phyloP scores from a whole-genome alignment of 1,140 invertebrate genomes.

The Holcopasites calliopsidis region DNA sequence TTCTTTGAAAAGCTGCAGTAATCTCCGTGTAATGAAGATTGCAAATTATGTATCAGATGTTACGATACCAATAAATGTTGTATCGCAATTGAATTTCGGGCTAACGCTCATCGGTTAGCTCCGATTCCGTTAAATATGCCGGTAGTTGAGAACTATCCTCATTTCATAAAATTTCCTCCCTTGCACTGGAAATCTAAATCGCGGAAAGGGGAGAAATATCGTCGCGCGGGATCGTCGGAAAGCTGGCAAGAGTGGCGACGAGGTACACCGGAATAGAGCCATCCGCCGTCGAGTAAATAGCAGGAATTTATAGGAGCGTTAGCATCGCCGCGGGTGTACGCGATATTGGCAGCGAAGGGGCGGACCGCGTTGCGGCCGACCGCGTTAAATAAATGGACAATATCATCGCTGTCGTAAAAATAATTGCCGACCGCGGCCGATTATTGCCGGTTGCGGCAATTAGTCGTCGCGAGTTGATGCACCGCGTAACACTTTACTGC shows the following conservation, averaged over 20 bases:
- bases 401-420: slow-evolving; percentile 64
- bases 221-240: background rate
- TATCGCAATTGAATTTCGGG: no score
- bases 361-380: slow-evolving; percentile 41
- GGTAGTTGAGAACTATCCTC: no score
- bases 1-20: no score
- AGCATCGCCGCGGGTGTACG: slow-evolving; percentile 48
- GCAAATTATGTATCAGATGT: no score
- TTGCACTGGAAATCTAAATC: background rate
- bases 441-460: slow-evolving; percentile 60
- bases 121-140: no score
- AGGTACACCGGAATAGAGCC: slow-evolving; percentile 43
- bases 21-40: no score
- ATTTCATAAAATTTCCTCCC: background rate
- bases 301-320: slow-evolving; percentile 58
- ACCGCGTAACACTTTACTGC: slow-evolving; percentile 55
- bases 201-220: background rate
- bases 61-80: no score
- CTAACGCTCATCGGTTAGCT: no score
- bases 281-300: slow-evolving; percentile 47
- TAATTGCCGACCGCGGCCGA: slow-evolving; percentile 58
- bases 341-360: slow-evolving; percentile 52
- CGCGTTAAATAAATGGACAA: slow-evolving; percentile 63
- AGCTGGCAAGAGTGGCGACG: slow-evolving; percentile 1
- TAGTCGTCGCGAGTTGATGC: slow-evolving; percentile 60